Conservation (phyloP, 2,113 vertebrate genomes). For the Sporophila hypoxantha region DNA sequence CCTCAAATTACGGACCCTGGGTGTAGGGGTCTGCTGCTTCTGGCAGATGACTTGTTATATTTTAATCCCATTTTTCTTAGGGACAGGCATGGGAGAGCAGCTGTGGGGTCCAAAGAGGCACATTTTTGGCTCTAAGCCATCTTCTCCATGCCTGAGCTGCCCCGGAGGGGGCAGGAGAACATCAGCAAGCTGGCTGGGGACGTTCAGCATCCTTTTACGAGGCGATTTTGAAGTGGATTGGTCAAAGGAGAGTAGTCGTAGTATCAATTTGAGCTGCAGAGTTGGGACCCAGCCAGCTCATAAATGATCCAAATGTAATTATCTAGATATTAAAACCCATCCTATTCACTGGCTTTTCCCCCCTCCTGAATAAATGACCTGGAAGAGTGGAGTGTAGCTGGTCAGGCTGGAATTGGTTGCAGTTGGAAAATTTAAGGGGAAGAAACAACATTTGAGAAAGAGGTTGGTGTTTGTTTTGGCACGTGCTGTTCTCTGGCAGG, state of each 20-base stretch:
- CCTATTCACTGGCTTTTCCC: background rate
- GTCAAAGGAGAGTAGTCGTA: background rate
- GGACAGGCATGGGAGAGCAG: background rate
- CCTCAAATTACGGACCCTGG: background rate
- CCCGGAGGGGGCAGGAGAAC: accelerated
- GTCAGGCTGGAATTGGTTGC: background rate
- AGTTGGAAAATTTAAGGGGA: background rate
- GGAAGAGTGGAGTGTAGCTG: background rate
- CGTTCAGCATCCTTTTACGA: background rate
- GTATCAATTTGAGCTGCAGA: background rate
- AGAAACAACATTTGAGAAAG: background rate
- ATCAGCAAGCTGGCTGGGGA: background rate
- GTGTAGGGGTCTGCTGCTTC: background rate
- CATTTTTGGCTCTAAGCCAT: background rate
- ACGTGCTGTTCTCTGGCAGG: background rate
- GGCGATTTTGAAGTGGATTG: background rate
- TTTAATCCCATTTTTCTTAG: background rate
- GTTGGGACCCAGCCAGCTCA: background rate
- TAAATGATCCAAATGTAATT: conserved; percentile 33
- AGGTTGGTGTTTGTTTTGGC: background rate
- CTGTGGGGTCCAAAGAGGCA: background rate
- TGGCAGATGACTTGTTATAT: background rate
- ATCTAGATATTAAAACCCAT: conserved; percentile 8
- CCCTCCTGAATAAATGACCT: background rate
- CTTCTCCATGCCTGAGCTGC: background rate